Evolutionary conservation across 2,888 invertebrate species (phyloP), one percentile per base, ranked within the genome.

Genomic region (Anorthoa munda): DNA sequence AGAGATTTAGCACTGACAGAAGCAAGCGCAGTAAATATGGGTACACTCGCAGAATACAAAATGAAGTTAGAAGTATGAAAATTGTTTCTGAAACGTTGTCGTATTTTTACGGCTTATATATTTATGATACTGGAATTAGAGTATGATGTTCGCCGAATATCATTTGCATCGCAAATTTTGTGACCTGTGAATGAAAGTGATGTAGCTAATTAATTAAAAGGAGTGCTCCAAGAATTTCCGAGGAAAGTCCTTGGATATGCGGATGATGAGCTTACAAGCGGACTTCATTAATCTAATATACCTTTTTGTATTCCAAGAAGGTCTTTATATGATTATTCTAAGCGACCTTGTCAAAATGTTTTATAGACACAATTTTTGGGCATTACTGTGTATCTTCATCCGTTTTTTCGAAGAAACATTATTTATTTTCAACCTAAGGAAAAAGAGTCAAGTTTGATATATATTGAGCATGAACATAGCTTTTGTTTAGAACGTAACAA

Each of bases 1-100:
- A 77, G 80, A 85, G 86, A 87, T 83, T 87, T 83, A 80, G 83
- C 85, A 82, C 70, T 82, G 78, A 66, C 82, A 75, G 75, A 75
- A 76, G 70, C 66, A 79, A 85, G 76, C 81, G 87, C 76, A 86
- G 85, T 79, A 82, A 81, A 79, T 80, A 86, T 80, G 66, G 56
- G 31, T 58, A 81, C 85, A 72, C 70, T 76, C 5, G 17, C 72
- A 79, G 85, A 85, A 86, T 86, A 79, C 81, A 72, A n/a, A 86
- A 86, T 78, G 72, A 80, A 69, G 72, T 61, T 75, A 81, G 72
- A 79, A 84, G 84, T 86, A 86, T 86, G 78, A 86, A 81, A 84
- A 86, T 86, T 85, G 84, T 84, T 84, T 86, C 75, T 51, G 81
- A 66, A 84, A 72, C 68, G 15, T 61, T 72, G 64, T 78, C 67